Percentiles rank a stretch among this genome's conserved stretches.
Evolutionary conservation across 2,797 vertebrate genomes (phyloP).

Genomic region (Cuniculus paca): DNA sequence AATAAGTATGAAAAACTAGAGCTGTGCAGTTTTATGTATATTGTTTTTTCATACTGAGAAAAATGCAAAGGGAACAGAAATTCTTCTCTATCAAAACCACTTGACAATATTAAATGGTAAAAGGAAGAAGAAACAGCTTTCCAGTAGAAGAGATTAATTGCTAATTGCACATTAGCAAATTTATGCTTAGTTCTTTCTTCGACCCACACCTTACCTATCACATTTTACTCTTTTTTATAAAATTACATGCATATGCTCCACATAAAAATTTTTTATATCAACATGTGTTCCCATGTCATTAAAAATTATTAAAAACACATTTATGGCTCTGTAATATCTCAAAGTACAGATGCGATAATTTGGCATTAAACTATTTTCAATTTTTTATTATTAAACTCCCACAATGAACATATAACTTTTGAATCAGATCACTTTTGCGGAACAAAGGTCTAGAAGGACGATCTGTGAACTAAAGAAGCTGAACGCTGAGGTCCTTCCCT

Average conservation of each 20-base stretch:
- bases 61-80: neutral
- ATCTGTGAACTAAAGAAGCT: slow-evolving; percentile 28
- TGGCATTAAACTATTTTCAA: neutral
- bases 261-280: neutral
- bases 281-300: neutral
- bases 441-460: neutral
- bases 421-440: slow-evolving; percentile 11
- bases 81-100: slow-evolving; percentile 4
- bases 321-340: neutral
- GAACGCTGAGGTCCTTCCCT: slow-evolving; percentile 25
- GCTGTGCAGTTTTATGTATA: neutral
- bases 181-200: neutral
- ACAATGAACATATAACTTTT: slow-evolving; percentile 29
- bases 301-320: slow-evolving; percentile 28
- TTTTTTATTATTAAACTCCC: slow-evolving; percentile 50
- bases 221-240: neutral
- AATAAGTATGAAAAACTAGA: neutral
- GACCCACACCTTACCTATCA: neutral
- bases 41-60: neutral
- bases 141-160: neutral
- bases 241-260: neutral
- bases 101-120: neutral
- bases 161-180: neutral
- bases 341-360: neutral
- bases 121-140: neutral